phyloP scores from a whole-genome alignment of 64 coral and sea anemone genomes.

The Astreopora myriophthalma region DNA sequence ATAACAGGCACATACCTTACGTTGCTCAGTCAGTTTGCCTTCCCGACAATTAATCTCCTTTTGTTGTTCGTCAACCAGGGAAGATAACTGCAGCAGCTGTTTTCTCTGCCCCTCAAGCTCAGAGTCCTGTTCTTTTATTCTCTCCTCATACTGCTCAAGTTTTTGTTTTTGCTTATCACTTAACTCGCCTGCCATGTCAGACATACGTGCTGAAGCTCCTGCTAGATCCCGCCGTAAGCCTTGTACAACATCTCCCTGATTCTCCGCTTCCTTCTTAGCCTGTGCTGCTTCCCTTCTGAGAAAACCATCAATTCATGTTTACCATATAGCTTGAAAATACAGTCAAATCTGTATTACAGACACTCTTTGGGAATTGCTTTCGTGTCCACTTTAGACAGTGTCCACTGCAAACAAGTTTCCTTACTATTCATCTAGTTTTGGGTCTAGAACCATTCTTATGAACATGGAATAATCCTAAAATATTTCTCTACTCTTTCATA shows the following conservation, averaged over 20 bases:
- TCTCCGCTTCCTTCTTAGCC: conserved; percentile 85
- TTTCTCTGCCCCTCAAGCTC: conserved; percentile 85
- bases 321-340: neutral
- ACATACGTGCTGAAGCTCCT: conserved; percentile 91
- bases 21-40: conserved; percentile 54
- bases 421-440: no score
- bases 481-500: no score
- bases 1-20: neutral
- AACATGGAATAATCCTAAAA: no score
- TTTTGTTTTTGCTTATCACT: conserved; percentile 97
- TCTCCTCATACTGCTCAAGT: conserved; percentile 87
- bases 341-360: no score
- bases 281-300: conserved; percentile 80
- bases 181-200: conserved; percentile 92
- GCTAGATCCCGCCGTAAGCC: conserved; percentile 87
- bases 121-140: conserved; percentile 72
- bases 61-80: conserved; percentile 80
- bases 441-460: no score
- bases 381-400: no score
- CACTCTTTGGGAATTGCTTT: no score
- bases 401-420: no score
- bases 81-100: conserved; percentile 78
- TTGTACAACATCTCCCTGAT: conserved; percentile 83
- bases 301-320: neutral
- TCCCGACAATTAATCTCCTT: conserved; percentile 81